Conservation (phyloP, 2,113 vertebrate genomes). For the Alethe diademata region DNA sequence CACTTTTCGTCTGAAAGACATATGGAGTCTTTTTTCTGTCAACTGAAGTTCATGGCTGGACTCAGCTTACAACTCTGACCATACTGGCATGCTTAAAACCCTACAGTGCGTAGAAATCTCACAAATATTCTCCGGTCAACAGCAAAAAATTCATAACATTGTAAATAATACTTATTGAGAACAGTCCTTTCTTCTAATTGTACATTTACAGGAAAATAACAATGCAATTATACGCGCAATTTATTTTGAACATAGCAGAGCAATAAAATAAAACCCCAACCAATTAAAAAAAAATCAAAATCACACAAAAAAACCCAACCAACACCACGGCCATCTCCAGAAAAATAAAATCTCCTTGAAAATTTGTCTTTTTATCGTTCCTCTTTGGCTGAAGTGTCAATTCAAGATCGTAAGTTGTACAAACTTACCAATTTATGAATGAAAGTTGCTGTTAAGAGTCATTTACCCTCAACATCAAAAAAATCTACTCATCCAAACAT, state of each 20-base stretch:
- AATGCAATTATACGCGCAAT: not conserved
- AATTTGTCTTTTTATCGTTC: not conserved
- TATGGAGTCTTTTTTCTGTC: slow-evolving; percentile 78
- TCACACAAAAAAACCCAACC: not conserved
- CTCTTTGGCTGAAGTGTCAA: not conserved
- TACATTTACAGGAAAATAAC: not conserved
- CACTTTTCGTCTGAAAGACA: slow-evolving; percentile 82
- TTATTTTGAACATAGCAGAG: not conserved
- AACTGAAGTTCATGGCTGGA: slow-evolving; percentile 80
- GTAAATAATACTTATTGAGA: not conserved
- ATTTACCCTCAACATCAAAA: not conserved
- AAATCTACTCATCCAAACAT: not conserved
- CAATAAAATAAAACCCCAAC: not conserved
- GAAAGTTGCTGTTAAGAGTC: not conserved
- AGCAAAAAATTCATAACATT: not conserved
- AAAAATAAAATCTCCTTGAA: not conserved
- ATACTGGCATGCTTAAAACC: slow-evolving; percentile 3
- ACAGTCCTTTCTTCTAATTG: not conserved
- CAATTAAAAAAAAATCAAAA: not conserved
- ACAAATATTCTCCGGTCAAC: not conserved
- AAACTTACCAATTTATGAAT: not conserved
- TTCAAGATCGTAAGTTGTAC: not conserved
- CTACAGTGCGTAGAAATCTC: not conserved
- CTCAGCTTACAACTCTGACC: slow-evolving; percentile 65
- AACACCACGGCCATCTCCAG: not conserved